Percentiles rank a stretch among this genome's conserved stretches.
phyloP scores from a whole-genome alignment of 2,888 invertebrate genomes.

The Eurois occulta region DNA sequence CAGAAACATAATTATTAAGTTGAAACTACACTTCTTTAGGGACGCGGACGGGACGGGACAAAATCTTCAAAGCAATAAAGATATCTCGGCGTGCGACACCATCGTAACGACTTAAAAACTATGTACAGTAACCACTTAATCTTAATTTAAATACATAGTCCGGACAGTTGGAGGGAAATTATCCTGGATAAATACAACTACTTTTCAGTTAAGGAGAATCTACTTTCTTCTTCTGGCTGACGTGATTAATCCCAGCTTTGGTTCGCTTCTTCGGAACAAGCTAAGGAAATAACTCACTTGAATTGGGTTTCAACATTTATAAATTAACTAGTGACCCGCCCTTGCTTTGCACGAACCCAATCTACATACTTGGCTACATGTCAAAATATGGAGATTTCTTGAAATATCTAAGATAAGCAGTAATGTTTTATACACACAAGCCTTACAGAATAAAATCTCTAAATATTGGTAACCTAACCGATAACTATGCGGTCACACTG shows the following conservation, averaged over 20 bases:
- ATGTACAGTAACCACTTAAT: constrained; percentile 62
- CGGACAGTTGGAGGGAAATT: constrained; percentile 46
- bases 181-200: constrained; percentile 49
- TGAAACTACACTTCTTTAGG: constrained; percentile 62
- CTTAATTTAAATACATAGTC: constrained; percentile 60
- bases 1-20: constrained; percentile 70
- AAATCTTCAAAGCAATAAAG: constrained; percentile 67
- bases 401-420: not conserved
- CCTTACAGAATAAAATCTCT: not conserved
- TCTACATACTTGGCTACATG: constrained; percentile 4
- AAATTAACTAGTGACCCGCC: constrained; percentile 30
- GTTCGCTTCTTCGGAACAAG: constrained; percentile 33
- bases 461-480: not conserved
- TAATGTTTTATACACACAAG: not conserved
- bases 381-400: not conserved
- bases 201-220: constrained; percentile 47
- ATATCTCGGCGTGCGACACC: constrained; percentile 51
- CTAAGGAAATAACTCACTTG: constrained; percentile 48
- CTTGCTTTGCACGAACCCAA: not conserved
- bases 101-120: constrained; percentile 64
- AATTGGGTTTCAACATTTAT: constrained; percentile 27
- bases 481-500: not conserved
- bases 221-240: constrained; percentile 46
- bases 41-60: constrained; percentile 38
- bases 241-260: constrained; percentile 50